Evolutionary conservation across 2,888 invertebrate species (phyloP).

Genomic region (Pycnomerus fuliginosus): DNA sequence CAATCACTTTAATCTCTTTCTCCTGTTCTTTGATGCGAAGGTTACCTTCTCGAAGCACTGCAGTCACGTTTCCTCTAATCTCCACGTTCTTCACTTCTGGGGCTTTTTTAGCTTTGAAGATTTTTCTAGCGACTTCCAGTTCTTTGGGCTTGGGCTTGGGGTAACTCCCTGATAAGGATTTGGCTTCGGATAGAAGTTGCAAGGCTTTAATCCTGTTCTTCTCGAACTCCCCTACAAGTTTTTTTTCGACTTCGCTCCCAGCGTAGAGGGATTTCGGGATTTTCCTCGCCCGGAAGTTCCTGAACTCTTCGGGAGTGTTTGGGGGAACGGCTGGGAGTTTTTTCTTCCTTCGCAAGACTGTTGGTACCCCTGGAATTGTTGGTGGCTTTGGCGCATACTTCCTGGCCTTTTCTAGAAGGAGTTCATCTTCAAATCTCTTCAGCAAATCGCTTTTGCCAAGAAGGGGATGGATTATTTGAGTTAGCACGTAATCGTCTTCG

Average conservation of each 20-base stretch:
- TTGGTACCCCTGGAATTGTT: slow-evolving; percentile 35
- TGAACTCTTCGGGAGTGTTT: slow-evolving; percentile 25
- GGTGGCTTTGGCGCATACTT: slow-evolving; percentile 22
- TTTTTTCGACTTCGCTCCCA: slow-evolving; percentile 21
- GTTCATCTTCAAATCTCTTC: slow-evolving; percentile 22
- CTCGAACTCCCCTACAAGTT: slow-evolving; percentile 29
- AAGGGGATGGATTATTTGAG: slow-evolving; percentile 56
- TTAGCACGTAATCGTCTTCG: slow-evolving; percentile 56
- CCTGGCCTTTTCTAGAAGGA: slow-evolving; percentile 17
- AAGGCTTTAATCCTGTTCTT: slow-evolving; percentile 35
- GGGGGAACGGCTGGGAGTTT: slow-evolving; percentile 14
- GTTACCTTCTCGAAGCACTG: slow-evolving; percentile 57
- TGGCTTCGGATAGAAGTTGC: slow-evolving; percentile 36
- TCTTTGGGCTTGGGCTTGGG: slow-evolving; percentile 15
- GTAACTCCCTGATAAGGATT: slow-evolving; percentile 23
- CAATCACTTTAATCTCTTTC: slow-evolving; percentile 56
- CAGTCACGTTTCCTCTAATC: slow-evolving; percentile 56
- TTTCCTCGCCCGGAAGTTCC: slow-evolving; percentile 25
- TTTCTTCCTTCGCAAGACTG: slow-evolving; percentile 20
- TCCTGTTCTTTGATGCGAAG: slow-evolving; percentile 53
- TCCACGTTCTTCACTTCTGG: slow-evolving; percentile 33
- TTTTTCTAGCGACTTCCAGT: slow-evolving; percentile 7
- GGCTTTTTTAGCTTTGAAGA: slow-evolving; percentile 23
- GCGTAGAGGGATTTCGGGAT: slow-evolving; percentile 34
- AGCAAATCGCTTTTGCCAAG: slow-evolving; percentile 43